Evolutionary conservation across 2,888 invertebrate species (phyloP), one percentile per base, ranked within the genome.

Genomic region (Punctoribates punctum): DNA sequence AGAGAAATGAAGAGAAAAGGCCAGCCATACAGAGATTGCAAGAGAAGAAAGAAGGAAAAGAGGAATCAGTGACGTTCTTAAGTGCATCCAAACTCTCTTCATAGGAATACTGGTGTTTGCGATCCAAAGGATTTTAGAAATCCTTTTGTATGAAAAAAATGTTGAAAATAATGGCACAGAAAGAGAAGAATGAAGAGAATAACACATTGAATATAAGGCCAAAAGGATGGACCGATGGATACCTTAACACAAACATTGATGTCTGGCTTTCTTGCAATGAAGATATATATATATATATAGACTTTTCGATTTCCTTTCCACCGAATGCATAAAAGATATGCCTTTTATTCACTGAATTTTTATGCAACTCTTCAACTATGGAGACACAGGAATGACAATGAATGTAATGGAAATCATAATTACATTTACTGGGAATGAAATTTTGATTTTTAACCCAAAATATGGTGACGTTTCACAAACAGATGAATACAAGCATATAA

Each of bases 1-100:
- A 77, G 73, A 62, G 23, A 65, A 62, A 5, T 42, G 11, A 42
- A 11, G 42, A 51, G 73, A 73, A 48, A 75, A 27, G 76, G 67
- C 29, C 48, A 74, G 70, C 67, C 13, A 70, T 70, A 75, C 74
- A 38, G 27, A 34, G 29, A 27, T 20, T 38, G 51, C 42, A 73
- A 75, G 67, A 75, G 73, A 73, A 72, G 75, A 75, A 72, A 27
- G 42, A 67, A 20, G 48, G 20, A 75, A 67, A 67, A 20, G 20
- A 67, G 67, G 42, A 67, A 38, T 42, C 29, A 67, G 27, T 60
- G 67, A 67, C 42, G 67, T 42, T 42, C 38, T 67, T 67, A 67
- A 67, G 67, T 67, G 67, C 67, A 67, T 67, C 38, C 38, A 67
- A 42, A 42, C 67, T 42, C 65, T 67, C 17, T 54, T n/a, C 34